Evolutionary conservation across 2,888 invertebrate species (phyloP), one percentile per base, ranked within the genome.

Genomic region (Scaptomyza tumidula): DNA sequence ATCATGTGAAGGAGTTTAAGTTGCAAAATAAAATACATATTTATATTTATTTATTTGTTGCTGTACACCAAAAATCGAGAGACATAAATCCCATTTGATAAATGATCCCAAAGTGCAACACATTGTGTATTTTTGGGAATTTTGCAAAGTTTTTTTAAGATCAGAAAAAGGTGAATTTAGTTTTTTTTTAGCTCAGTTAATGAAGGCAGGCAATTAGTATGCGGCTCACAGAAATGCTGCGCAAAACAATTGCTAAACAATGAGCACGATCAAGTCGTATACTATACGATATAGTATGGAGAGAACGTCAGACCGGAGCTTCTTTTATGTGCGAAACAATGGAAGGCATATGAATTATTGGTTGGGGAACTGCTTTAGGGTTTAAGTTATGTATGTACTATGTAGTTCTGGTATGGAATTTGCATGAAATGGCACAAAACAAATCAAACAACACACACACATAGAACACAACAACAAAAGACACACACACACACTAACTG

Each of bases 291-390:
- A 45, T 31, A 48, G 39, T 35, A 49, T 45, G 19, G 11, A 37
- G 52, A 61, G 39, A 57, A 60, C 60, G 61, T 61, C 57, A 43
- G 54, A 37, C 58, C 64, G 57, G 29, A 68, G 79, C 74, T 82
- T 73, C 82, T 83, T 82, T 83, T 70, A 87, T 83, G 82, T 61
- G 68, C 48, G 76, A 60, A 62, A 85, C 86, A 79, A 76, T 55
- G 82, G 82, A 11, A 70, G 82, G 85, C 78, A 87, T 87, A 85
- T 83, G 83, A 87, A 87, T 83, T 87, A 87, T 41, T 83, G 70
- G 76, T 54, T 72, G 62, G 52, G 57, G 64, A 58, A 63, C 52
- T 62, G 72, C 31, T 64, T 62, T 63, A 39, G 60, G 68, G 54
- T 16, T 45, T 45, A 45, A 52, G 50, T 59, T 78, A 59, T 66